phyloP scores from a whole-genome alignment of 2,113 vertebrate species.

The Petromus typicus region DNA sequence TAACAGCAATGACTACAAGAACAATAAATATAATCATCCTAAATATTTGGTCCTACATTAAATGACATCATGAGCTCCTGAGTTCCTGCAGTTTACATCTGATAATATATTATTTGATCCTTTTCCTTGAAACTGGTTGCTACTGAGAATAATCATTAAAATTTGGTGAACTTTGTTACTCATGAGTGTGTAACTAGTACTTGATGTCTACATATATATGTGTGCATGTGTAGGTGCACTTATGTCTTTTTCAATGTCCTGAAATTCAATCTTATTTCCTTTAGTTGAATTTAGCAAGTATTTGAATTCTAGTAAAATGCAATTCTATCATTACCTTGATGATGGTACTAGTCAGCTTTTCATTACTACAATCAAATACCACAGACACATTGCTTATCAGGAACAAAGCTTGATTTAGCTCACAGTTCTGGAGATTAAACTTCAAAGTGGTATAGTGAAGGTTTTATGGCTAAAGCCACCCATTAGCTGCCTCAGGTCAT shows the following conservation, averaged over 20 bases:
- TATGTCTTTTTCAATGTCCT: slow-evolving; percentile 23
- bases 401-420: not conserved
- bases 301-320: slow-evolving; percentile 23
- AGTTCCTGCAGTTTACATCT: slow-evolving; percentile 1
- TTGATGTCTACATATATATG: not conserved
- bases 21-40: not conserved
- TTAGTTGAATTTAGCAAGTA: slow-evolving; percentile 19
- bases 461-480: no score
- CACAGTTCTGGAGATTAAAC: not conserved
- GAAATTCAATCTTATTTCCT: slow-evolving; percentile 18
- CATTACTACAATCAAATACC: not conserved
- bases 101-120: not conserved
- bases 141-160: not conserved
- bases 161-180: not conserved
- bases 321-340: slow-evolving; percentile 8
- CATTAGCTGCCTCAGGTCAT: not conserved
- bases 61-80: not conserved
- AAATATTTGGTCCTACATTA: not conserved
- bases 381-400: not conserved
- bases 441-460: not conserved
- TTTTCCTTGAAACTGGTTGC: slow-evolving; percentile 15
- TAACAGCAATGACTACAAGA: not conserved
- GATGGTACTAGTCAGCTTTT: not conserved
- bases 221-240: not conserved
- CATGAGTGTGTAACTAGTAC: not conserved